Evolutionary conservation across 2,797 vertebrate species (phyloP), one percentile per base, ranked within the genome.

Genomic region (Anolis apletophallus): DNA sequence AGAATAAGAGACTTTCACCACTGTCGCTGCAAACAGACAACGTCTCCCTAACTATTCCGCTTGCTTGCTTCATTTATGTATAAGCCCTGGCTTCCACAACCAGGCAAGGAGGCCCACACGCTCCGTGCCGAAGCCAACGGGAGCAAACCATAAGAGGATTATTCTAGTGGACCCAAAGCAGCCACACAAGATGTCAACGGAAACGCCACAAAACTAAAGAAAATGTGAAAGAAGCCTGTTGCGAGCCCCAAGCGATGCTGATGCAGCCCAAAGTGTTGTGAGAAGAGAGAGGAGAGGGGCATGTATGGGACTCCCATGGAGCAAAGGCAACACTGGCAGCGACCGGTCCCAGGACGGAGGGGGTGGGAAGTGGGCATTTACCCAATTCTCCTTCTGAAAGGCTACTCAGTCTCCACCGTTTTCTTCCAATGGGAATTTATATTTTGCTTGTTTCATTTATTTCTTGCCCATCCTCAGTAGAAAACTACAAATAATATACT

Each of bases 1-100:
- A 83, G 80, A 68, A 81, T 46, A 71, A 86, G 88, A 85, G 82
- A 23, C 13, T 54, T 88, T 74, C 40, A 79, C 36, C 13, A n/a
- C 77, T 59, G 76, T 29, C 85, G 32, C 67, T 89, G 78, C 36
- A 80, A 52, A 69, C 40, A 54, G 26, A 57, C 82, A 68, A 69
- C 0, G 0, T 72, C 46, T 36, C 77, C 82, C 21, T 23, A 54
- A 52, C 0, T 71, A 29, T 80, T 68, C 23, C 80, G 1, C 5
- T 6, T 55, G 50, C n/a, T n/a, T n/a, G n/a, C n/a, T n/a, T n/a
- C n/a, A n/a, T n/a, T n/a, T n/a, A n/a, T n/a, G n/a, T n/a, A n/a
- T 57, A 69, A 78, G 69, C 40, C 17, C 11, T 32, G 8, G 11
- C 6, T n/a, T 79, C 36, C 68, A 79, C n/a, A 13, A 52, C 16